Evolutionary conservation across 2,113 vertebrate genomes (phyloP).

Genomic region (Syngnathoides biaculeatus): DNA sequence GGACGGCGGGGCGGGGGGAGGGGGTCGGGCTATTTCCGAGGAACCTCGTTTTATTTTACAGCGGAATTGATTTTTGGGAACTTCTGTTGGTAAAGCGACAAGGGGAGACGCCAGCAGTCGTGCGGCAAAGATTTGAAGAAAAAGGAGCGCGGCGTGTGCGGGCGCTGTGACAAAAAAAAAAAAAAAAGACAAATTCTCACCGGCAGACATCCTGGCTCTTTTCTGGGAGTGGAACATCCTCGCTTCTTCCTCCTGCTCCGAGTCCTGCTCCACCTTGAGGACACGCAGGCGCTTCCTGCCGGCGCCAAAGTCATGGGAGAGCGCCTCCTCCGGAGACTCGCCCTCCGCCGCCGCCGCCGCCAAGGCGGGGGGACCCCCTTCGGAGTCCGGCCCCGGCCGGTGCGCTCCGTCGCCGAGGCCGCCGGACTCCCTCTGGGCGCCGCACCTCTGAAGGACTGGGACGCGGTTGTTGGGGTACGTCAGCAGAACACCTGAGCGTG

Average conservation of each 20-base stretch:
- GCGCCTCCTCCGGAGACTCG: slow-evolving; percentile 50
- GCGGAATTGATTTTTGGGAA: slow-evolving; percentile 51
- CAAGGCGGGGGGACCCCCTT: slow-evolving; percentile 44
- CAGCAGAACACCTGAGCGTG: slow-evolving; percentile 52
- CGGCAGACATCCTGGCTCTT: slow-evolving; percentile 45
- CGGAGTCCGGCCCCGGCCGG: slow-evolving; percentile 33
- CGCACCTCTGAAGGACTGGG: slow-evolving; percentile 67
- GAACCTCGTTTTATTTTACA: slow-evolving; percentile 28
- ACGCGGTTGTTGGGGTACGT: slow-evolving; percentile 59
- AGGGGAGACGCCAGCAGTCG: slow-evolving; percentile 11
- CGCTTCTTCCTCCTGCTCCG: slow-evolving; percentile 52
- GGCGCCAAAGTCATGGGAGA: slow-evolving; percentile 65
- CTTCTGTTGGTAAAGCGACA: slow-evolving; percentile 16
- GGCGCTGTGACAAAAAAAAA: not conserved
- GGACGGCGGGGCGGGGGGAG: slow-evolving; percentile 17
- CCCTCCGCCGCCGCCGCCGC: slow-evolving; percentile 26
- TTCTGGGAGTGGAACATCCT: slow-evolving; percentile 48
- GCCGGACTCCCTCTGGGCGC: slow-evolving; percentile 39
- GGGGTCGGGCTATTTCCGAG: not conserved
- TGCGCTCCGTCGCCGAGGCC: slow-evolving; percentile 36
- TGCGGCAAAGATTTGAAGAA: slow-evolving; percentile 14
- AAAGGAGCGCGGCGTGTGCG: slow-evolving; percentile 13
- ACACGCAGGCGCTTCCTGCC: slow-evolving; percentile 79
- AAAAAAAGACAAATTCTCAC: slow-evolving; percentile 44
- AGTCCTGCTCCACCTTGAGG: slow-evolving; percentile 69